Evolutionary conservation across 2,888 invertebrate species (phyloP).

Genomic region (Eulithis testata): DNA sequence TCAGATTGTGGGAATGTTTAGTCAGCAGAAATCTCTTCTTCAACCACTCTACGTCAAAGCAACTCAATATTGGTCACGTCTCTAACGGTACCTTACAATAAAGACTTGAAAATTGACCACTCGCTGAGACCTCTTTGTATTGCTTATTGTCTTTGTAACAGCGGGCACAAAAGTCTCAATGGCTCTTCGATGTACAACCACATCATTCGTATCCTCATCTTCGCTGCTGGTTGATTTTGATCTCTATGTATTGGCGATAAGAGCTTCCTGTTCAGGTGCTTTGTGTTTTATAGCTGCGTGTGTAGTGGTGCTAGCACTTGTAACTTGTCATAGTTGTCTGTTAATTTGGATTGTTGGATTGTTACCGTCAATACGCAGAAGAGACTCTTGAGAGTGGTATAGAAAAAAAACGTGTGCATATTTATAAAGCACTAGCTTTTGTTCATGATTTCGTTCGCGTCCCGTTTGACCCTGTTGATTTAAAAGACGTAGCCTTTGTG

Average conservation of each 20-base stretch:
- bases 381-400: constrained; percentile 59
- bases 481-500: too few relatives aligned
- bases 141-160: constrained; percentile 74
- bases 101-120: constrained; percentile 72
- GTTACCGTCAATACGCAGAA: constrained; percentile 70
- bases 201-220: constrained; percentile 37
- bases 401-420: constrained; percentile 55
- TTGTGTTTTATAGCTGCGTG: constrained; percentile 35
- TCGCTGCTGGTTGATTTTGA: constrained; percentile 36
- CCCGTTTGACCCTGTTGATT: too few relatives aligned
- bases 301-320: constrained; percentile 67
- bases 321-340: constrained; percentile 81
- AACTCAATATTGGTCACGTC: constrained; percentile 52
- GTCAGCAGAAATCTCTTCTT: constrained; percentile 25
- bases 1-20: constrained; percentile 27
- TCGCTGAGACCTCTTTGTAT: constrained; percentile 74
- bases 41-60: constrained; percentile 25
- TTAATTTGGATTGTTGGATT: constrained; percentile 70
- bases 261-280: constrained; percentile 25
- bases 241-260: constrained; percentile 46
- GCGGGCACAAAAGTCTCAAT: constrained; percentile 71
- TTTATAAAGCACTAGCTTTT: constrained; percentile 15
- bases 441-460: too few relatives aligned
- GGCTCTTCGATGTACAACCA: constrained; percentile 55
- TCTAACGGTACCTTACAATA: constrained; percentile 62